Base-by-base conservation (phyloP, 2,888 invertebrate genomes). In the Spisula solida region DNA sequence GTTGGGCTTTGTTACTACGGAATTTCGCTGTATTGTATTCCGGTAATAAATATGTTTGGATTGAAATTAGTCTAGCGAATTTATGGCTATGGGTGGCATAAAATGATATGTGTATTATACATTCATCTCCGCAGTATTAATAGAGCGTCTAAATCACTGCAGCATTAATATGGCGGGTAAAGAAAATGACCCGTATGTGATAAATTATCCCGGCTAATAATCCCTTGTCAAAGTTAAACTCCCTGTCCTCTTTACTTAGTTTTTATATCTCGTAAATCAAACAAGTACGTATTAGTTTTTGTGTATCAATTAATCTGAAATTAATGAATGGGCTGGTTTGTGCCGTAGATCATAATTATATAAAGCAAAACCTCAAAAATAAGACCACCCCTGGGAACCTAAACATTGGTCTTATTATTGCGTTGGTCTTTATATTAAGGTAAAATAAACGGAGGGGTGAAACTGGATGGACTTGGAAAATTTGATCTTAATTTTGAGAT, bases 191-290 rank as follows among this genome's bases (percentile, higher is more conserved):
- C 88, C 86, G 75, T 55, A 55, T 84, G 66, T 80, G 31, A 90
- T 92, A 92, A 91, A 90, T 92, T 91, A 90, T 88, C 31, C n/a
- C 81, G 81, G 82, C 86, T 92, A 92, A 92, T 92, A 92, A 92
- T 89, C 88, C 82, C 87, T 85, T 92, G 92, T 90, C 92, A 92
- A 90, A 89, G 86, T 89, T 89, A 86, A 87, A 85, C 51, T 51
- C 5, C n/a, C 55, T 25, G 66, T 84, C 75, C 75, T 34, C 88
- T 89, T 89, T 89, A 89, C 88, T 89, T 91, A 88, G 75, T 75
- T 47, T 31, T 48, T 31, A 75, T 75, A 14, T 25, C 34, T 31
- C 31, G 1, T 75, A 75, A 75, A 75, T 75, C 75, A 75, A 75
- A 34, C 47, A 47, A n/a, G 78, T 78, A 78, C 16, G 31, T 78